Conservation (phyloP, 35 echinoderm and acorn worm species). For the Nesometra sesokonis region DNA sequence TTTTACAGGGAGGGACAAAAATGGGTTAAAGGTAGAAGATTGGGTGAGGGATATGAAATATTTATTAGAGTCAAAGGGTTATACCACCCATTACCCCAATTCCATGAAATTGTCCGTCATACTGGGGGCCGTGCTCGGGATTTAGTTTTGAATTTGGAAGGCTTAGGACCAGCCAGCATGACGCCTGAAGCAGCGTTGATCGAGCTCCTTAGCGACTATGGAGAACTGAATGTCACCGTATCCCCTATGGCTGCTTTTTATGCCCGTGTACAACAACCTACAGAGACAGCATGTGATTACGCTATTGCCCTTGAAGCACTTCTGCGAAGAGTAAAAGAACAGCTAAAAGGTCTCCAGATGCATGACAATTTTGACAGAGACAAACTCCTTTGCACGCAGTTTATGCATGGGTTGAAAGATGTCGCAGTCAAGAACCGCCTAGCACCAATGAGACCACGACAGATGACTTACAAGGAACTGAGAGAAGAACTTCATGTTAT, state of each 20-base stretch:
- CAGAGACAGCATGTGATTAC: background rate
- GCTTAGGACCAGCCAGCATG: background rate
- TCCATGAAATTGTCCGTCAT: constrained; percentile 21
- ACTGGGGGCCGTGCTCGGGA: constrained; percentile 15
- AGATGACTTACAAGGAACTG: constrained; percentile 7
- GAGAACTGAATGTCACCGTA: background rate
- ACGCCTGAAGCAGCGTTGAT: background rate
- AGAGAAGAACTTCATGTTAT: constrained; percentile 9
- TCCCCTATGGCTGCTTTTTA: constrained; percentile 1
- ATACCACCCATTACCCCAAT: background rate
- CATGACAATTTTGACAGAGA: background rate
- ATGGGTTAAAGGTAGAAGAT: constrained; percentile 19
- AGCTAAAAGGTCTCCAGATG: too few species aligned
- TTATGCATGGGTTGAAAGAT: constrained; percentile 14
- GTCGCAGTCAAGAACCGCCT: background rate
- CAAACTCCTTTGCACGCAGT: background rate
- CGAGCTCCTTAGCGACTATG: background rate
- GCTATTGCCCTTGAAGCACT: background rate
- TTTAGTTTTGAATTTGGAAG: constrained; percentile 8
- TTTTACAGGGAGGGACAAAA: too few species aligned
- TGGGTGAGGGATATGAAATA: constrained; percentile 23
- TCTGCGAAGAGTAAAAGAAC: background rate
- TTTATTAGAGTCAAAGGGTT: constrained; percentile 3
- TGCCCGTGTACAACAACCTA: background rate
- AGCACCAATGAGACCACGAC: constrained; percentile 9